phyloP scores from a whole-genome alignment of 2,113 vertebrate genomes.

The Apaloderma vittatum region DNA sequence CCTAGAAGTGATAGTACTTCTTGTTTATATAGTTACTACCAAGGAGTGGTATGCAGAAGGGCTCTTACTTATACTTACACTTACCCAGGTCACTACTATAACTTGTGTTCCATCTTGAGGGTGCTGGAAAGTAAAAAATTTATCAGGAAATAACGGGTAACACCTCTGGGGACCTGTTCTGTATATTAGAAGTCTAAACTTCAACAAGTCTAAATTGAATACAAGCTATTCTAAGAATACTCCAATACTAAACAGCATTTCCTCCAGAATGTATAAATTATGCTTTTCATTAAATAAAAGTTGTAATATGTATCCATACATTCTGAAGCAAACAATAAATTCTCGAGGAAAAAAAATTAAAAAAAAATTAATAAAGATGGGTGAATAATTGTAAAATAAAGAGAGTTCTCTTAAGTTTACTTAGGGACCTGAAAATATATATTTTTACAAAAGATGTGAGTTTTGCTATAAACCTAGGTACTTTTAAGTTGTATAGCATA shows the following conservation, averaged over 20 bases:
- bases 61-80: too few relatives aligned
- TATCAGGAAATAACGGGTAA: too few relatives aligned
- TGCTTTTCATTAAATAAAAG: neutral
- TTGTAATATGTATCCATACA: neutral
- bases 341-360: neutral
- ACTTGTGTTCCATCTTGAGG: too few relatives aligned
- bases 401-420: neutral
- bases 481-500: neutral
- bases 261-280: neutral
- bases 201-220: neutral
- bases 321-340: neutral
- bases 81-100: too few relatives aligned
- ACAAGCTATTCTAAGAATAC: neutral
- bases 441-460: neutral
- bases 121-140: too few relatives aligned
- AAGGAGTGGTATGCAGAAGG: too few relatives aligned
- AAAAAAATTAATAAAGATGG: fast-evolving
- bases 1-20: too few relatives aligned
- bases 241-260: neutral
- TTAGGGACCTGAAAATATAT: neutral
- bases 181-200: neutral
- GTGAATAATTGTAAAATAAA: neutral
- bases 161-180: too few relatives aligned
- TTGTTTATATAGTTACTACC: too few relatives aligned
- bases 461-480: neutral